These are phyloP conservation scores for Helicoverpa armigera DNA, from an alignment of 1,140 invertebrate genomes.

Conservation along the genomic window DNA sequence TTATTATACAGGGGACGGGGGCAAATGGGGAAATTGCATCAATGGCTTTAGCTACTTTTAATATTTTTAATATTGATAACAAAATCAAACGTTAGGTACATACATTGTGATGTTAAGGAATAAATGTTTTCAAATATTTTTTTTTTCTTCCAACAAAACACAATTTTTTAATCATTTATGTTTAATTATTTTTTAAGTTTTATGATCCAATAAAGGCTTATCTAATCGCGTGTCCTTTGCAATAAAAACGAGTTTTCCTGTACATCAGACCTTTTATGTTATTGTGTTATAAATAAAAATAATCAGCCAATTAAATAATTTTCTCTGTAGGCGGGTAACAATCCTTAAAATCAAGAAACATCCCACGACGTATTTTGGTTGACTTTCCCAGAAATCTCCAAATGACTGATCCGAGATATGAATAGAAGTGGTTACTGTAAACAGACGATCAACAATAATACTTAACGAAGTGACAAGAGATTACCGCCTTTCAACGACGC, in stretches of 20 bases:
- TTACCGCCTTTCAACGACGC: conserved; percentile 13
- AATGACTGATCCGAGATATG: background rate
- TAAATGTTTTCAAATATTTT: no score
- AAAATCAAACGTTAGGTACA: no score
- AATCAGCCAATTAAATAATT: background rate
- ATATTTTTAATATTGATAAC: no score
- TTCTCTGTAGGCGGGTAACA: background rate
- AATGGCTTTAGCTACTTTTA: no score
- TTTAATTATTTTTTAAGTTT: background rate
- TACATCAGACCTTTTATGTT: no score
- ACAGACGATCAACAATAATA: conserved; percentile 46
- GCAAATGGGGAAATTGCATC: no score
- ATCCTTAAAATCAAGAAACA: background rate
- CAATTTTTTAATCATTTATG: no score
- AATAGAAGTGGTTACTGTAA: background rate
- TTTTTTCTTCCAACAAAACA: no score
- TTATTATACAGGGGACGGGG: no score
- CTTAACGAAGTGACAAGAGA: conserved; percentile 50
- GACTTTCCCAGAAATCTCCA: background rate
- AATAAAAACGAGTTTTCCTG: background rate
- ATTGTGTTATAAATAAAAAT: no score
- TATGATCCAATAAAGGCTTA: conserved; percentile 1
- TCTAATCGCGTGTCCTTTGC: background rate
- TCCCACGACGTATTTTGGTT: no score
- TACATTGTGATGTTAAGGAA: no score